Evolutionary conservation across 2,888 invertebrate genomes (phyloP).

Genomic region (Sycophila texana): DNA sequence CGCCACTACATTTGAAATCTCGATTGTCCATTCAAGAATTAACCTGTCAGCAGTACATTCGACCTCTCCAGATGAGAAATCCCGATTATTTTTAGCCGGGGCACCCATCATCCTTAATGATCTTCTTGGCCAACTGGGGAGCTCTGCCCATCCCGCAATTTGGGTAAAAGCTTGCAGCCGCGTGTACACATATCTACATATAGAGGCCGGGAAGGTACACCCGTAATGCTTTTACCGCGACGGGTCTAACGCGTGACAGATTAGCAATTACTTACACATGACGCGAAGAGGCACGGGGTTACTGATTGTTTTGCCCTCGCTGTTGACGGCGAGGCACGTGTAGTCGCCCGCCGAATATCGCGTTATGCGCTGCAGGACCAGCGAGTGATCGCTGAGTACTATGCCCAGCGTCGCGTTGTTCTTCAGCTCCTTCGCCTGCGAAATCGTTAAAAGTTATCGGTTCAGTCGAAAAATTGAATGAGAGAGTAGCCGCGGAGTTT

Average conservation of each 20-base stretch:
- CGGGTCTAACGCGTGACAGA: constrained; percentile 26
- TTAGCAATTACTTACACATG: constrained; percentile 76
- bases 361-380: constrained; percentile 90
- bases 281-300: constrained; percentile 77
- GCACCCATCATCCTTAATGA: constrained; percentile 39
- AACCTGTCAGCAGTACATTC: too few species aligned
- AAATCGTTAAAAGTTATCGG: constrained; percentile 22
- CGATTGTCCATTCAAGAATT: too few species aligned
- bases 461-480: background rate
- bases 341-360: constrained; percentile 91
- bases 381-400: constrained; percentile 90
- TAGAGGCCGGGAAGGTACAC: background rate
- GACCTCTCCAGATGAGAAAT: too few species aligned
- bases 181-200: background rate
- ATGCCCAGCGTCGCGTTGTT: constrained; percentile 89
- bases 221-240: background rate
- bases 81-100: too few species aligned
- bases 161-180: constrained; percentile 29
- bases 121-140: background rate
- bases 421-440: constrained; percentile 87
- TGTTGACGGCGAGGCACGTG: constrained; percentile 90
- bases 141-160: constrained; percentile 38
- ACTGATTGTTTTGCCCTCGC: constrained; percentile 84
- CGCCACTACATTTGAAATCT: too few species aligned
- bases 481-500: background rate